These are phyloP conservation scores for Hydrochoerus hydrochaeris DNA, from an alignment of 2,113 vertebrate species.

Conservation along the genomic window DNA sequence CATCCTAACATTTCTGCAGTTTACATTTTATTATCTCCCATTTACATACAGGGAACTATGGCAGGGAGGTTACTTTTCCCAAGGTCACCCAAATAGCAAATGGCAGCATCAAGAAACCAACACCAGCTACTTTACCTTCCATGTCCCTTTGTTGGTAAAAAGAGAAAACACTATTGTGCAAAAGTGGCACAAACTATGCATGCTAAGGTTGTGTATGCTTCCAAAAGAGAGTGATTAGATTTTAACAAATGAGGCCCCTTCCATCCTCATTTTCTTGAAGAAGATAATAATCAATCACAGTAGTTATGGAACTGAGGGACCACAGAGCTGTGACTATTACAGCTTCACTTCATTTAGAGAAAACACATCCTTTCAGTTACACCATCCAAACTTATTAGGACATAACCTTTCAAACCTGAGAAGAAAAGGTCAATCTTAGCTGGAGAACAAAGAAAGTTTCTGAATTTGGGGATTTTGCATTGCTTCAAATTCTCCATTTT, in stretches of 20 bases:
- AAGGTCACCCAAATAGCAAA: not conserved
- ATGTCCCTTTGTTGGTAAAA: not conserved
- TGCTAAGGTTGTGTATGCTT: not conserved
- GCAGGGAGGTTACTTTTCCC: not conserved
- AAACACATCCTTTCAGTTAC: slow-evolving; percentile 12
- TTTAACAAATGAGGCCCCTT: not conserved
- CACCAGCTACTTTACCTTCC: not conserved
- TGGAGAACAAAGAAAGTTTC: slow-evolving; percentile 32
- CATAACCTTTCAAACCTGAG: slow-evolving; percentile 67
- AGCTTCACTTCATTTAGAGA: not conserved
- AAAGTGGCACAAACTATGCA: not conserved
- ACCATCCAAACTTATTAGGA: slow-evolving; percentile 58
- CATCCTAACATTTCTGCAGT: not conserved
- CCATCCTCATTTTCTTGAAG: slow-evolving; percentile 12
- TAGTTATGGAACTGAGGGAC: not conserved
- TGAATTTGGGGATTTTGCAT: slow-evolving; percentile 52
- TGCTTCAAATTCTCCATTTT: not conserved
- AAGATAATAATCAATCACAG: not conserved
- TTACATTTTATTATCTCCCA: not conserved
- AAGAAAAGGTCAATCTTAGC: slow-evolving; percentile 67
- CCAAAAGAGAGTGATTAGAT: not conserved
- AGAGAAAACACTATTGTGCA: not conserved
- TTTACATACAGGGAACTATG: not conserved
- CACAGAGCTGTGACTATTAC: slow-evolving; percentile 1
- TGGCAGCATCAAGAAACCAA: not conserved